A percentile compares a stretch with the other conserved stretches of the same genome.
These are phyloP conservation scores for Cromileptes altivelis DNA, from an alignment of 2,113 vertebrate genomes.

Conservation along the genomic window DNA sequence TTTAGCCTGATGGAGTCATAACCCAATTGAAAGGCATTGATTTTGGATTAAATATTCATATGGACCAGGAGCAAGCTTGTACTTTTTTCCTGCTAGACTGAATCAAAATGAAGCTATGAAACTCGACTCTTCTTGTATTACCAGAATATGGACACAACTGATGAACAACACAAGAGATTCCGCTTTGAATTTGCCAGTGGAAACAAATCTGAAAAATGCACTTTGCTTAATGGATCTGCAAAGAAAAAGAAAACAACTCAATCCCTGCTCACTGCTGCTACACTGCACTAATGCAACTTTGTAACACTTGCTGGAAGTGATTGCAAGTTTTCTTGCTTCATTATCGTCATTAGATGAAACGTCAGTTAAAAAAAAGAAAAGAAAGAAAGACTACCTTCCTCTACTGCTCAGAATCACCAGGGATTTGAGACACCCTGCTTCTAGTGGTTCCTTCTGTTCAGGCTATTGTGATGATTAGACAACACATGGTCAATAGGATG, in stretches of 20 bases:
- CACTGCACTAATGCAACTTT: slow-evolving; percentile 39
- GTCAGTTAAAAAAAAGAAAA: slow-evolving; percentile 58
- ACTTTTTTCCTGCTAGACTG: slow-evolving; percentile 31
- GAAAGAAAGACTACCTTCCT: slow-evolving; percentile 10
- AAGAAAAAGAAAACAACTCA: background rate
- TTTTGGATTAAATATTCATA: slow-evolving; percentile 76
- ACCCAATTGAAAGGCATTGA: slow-evolving; percentile 76
- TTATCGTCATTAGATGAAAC: slow-evolving; percentile 62
- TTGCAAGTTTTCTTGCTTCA: slow-evolving; percentile 47
- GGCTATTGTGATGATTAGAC: slow-evolving; percentile 57
- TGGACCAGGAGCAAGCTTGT: slow-evolving; percentile 1
- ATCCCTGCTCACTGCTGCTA: background rate
- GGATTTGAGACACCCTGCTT: slow-evolving; percentile 33
- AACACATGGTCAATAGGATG: slow-evolving; percentile 54
- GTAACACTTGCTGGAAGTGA: slow-evolving; percentile 39
- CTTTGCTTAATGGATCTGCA: background rate
- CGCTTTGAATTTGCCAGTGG: background rate
- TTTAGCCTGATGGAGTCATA: slow-evolving; percentile 70
- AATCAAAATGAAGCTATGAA: slow-evolving; percentile 57
- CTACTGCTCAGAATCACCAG: slow-evolving; percentile 32
- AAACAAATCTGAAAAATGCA: background rate
- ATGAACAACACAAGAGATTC: slow-evolving; percentile 8
- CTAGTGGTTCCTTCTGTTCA: slow-evolving; percentile 37
- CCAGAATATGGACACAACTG: slow-evolving; percentile 17
- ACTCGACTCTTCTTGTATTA: slow-evolving; percentile 37